Conservation (phyloP, 2,113 vertebrate species). For the Pseudorectes ferrugineus region DNA sequence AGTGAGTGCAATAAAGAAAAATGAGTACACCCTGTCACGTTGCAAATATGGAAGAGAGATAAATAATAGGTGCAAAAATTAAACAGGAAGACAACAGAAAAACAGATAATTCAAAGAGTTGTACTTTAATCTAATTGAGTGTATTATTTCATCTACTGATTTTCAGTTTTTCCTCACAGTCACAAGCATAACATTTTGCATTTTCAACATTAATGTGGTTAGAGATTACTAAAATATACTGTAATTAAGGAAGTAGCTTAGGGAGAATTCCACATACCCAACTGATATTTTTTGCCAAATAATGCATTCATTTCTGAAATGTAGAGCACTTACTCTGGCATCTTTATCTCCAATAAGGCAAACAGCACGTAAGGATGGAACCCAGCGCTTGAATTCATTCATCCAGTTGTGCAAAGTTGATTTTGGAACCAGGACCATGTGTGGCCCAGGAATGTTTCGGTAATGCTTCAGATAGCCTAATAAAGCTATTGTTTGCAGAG, state of each 20-base stretch:
- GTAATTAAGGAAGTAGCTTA: not conserved
- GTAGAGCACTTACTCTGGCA: slow-evolving; percentile 76
- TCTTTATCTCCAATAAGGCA: slow-evolving; percentile 89
- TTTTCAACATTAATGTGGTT: not conserved
- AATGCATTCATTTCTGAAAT: not conserved
- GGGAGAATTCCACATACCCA: not conserved
- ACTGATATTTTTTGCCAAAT: not conserved
- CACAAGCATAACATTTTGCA: not conserved
- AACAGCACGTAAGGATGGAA: slow-evolving; percentile 84
- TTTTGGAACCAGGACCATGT: slow-evolving; percentile 91
- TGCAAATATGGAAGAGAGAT: not conserved
- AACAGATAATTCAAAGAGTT: not conserved
- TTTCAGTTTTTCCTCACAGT: not conserved
- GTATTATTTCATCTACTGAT: not conserved
- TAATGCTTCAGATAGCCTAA: slow-evolving; percentile 90
- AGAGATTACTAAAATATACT: not conserved
- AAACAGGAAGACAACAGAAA: not conserved
- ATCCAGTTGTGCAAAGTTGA: slow-evolving; percentile 91
- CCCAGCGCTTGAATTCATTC: slow-evolving; percentile 91
- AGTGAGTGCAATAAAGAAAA: not conserved
- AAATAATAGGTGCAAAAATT: not conserved
- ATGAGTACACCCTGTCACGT: not conserved
- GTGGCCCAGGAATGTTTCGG: slow-evolving; percentile 87
- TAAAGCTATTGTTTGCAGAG: slow-evolving; percentile 86
- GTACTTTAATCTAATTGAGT: not conserved